Conservation (phyloP, 2,797 vertebrate genomes). For the Dryobates pubescens region DNA sequence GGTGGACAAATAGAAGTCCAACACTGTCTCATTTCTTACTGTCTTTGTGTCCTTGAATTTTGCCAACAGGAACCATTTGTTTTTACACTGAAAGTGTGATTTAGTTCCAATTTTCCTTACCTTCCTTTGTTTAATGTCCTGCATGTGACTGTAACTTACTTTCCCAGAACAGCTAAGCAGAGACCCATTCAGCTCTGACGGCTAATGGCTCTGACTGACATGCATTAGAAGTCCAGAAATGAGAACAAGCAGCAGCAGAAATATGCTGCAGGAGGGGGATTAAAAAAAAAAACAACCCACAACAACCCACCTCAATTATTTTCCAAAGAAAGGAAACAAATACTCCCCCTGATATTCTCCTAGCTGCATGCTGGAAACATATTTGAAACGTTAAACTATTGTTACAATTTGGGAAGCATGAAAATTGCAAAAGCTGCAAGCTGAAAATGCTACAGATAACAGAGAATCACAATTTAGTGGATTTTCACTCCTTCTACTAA, state of each 20-base stretch:
- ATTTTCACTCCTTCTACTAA: constrained; percentile 74
- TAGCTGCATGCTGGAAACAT: constrained; percentile 23
- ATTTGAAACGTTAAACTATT: constrained; percentile 70
- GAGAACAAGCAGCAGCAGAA: background rate
- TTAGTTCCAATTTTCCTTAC: constrained; percentile 12
- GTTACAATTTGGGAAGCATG: constrained; percentile 74
- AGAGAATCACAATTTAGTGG: constrained; percentile 67
- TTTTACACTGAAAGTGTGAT: background rate
- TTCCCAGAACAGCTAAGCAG: background rate
- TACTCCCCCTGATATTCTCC: background rate
- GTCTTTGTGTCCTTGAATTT: background rate
- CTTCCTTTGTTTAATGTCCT: background rate
- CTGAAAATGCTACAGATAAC: constrained; percentile 69
- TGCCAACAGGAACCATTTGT: background rate
- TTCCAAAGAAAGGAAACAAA: constrained; percentile 36
- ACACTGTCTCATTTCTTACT: background rate
- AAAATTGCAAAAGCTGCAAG: constrained; percentile 74
- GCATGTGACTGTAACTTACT: background rate
- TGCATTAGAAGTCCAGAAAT: constrained; percentile 3
- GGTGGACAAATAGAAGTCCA: background rate
- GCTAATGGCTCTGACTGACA: background rate
- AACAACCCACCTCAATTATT: background rate
- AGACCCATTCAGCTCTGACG: background rate
- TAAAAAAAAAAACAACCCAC: background rate
- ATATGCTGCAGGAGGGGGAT: background rate